Evolutionary conservation across 2,113 vertebrate species (phyloP).

Genomic region (Pionites leucogaster): DNA sequence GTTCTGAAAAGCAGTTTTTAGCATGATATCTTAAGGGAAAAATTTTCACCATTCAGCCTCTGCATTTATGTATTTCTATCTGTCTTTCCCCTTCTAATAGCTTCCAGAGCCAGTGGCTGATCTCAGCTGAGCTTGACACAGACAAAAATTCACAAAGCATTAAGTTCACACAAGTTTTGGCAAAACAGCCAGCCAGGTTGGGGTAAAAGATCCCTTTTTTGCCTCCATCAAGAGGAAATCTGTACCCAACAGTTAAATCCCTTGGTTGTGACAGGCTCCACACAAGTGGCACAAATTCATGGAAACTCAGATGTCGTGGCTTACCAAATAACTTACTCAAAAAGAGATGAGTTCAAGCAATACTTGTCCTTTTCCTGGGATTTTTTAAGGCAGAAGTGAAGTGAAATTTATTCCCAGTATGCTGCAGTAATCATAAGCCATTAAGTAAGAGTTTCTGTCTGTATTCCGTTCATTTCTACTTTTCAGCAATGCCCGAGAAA

Average conservation of each 20-base stretch:
- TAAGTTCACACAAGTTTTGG: neutral
- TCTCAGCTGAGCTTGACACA: neutral
- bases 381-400: neutral
- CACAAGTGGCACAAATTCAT: neutral
- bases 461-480: neutral
- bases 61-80: neutral
- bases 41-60: neutral
- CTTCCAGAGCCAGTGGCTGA: neutral
- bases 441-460: neutral
- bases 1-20: neutral
- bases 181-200: neutral
- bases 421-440: neutral
- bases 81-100: neutral
- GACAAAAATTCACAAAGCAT: neutral
- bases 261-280: neutral
- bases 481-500: slow-evolving; percentile 27
- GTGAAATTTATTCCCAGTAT: neutral
- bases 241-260: neutral
- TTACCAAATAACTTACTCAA: neutral
- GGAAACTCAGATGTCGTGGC: neutral
- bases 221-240: neutral
- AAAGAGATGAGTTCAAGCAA: neutral
- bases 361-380: neutral
- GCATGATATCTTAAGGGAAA: neutral
- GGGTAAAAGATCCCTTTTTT: neutral